A percentile compares a stretch with the other conserved stretches of the same genome.
These are phyloP conservation scores for Melangyna quadrimaculata DNA, from an alignment of 2,888 invertebrate species.

Conservation along the genomic window DNA sequence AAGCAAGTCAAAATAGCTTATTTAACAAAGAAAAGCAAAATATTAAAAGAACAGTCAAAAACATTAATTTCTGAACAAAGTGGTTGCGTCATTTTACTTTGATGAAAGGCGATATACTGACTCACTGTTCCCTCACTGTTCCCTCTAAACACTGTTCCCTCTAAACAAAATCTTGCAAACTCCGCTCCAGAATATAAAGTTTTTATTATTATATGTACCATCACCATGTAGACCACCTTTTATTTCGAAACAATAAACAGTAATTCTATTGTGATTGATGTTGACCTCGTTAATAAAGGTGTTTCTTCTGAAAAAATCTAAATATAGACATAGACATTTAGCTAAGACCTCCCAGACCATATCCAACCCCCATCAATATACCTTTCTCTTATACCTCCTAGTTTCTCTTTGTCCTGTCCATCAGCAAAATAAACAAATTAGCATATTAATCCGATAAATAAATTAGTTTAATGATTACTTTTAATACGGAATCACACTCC, in stretches of 20 bases:
- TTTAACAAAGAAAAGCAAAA: no score
- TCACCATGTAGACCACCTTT: neutral
- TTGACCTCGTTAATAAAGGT: constrained; percentile 1
- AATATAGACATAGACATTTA: neutral
- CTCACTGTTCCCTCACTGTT: no score
- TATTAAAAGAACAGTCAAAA: no score
- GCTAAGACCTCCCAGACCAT: neutral
- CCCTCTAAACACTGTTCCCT: no score
- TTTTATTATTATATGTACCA: neutral
- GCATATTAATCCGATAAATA: neutral
- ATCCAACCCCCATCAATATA: neutral
- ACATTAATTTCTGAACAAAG: no score
- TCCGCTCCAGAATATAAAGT: neutral
- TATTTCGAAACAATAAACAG: neutral
- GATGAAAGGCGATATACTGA: no score
- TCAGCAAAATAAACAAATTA: neutral
- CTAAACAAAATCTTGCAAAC: no score
- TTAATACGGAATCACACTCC: neutral
- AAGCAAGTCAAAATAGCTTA: no score
- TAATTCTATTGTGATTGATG: constrained; percentile 5
- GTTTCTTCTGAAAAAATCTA: neutral
- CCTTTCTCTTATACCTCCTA: neutral
- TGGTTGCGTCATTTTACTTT: no score
- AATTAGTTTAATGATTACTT: constrained; percentile 1
- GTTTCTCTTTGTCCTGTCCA: neutral